Evolutionary conservation across 2,888 invertebrate species (phyloP).

Genomic region (Acanthoscelides obtectus): DNA sequence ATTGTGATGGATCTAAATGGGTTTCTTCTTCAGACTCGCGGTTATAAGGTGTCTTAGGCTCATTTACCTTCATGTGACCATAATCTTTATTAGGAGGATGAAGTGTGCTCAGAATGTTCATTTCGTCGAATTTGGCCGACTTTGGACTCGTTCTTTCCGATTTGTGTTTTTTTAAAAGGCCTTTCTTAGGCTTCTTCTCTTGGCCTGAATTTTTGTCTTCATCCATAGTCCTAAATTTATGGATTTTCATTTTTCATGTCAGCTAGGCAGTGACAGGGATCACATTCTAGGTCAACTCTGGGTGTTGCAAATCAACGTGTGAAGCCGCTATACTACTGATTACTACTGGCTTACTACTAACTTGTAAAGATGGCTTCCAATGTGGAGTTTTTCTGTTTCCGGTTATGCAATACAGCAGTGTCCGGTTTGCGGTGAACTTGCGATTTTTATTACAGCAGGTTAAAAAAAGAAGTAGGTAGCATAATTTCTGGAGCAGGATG

Average conservation of each 20-base stretch:
- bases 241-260: background rate
- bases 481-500: too few relatives aligned
- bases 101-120: background rate
- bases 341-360: too few relatives aligned
- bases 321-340: too few relatives aligned
- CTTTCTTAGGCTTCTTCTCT: background rate
- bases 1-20: background rate
- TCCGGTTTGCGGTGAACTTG: too few relatives aligned
- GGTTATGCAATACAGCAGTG: too few relatives aligned
- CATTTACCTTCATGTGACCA: background rate
- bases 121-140: background rate
- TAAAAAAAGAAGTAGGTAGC: too few relatives aligned
- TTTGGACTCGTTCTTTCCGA: background rate
- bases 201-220: background rate
- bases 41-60: background rate
- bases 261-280: background rate
- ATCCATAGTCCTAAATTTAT: background rate
- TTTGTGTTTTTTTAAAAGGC: background rate
- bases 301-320: too few relatives aligned
- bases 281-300: too few relatives aligned
- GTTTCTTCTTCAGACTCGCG: background rate
- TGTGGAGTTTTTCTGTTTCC: too few relatives aligned
- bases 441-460: too few relatives aligned
- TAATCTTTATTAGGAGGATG: background rate
- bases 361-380: too few relatives aligned